Evolutionary conservation across 2,113 vertebrate genomes (phyloP), one percentile per base, ranked within the genome.

Genomic region (Rousettus leschenaultii): DNA sequence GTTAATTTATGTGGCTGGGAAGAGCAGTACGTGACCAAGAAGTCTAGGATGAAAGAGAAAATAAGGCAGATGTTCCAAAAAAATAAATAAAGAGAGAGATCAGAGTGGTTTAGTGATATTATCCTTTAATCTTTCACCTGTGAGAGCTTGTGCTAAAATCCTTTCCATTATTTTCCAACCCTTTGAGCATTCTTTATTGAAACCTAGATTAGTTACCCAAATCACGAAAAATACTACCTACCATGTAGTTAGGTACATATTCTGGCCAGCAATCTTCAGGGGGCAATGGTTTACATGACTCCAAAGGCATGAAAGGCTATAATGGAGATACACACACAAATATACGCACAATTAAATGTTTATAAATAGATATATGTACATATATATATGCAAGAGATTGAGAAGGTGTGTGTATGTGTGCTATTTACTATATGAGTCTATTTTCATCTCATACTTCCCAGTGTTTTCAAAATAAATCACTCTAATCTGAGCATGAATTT

Each of bases 11-110:
- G n/a, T 61, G 30, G 0, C 0, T 91, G 68, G 57, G 45, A 96
- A 96, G 80, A 51, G 30, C 19, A 51, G 61, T 71, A 16, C 6
- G 6, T 70, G 95, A 83, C 65, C 43, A 59, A 91, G n/a, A 15
- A 53, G 51, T 96, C 43, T 65, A 45, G 48, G 87, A 97, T 63
- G 86, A 93, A 65, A 88, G 45, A 66, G 96, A 89, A 97, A 71
- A 91, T 89, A 95, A 70, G 63, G 65, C 38, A 77, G 35, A 94
- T 97, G 63, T 28, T 96, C 97, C 51, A 51, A 51, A 78, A 88
- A 77, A 84, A 92, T 86, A 95, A 77, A 63, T 87, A 93, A 45
- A 74, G 5, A 16, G 4, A 51, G 70, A 63, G 28, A 93, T 91
- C 74, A 70, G 13, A 83, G 6, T 35, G 68, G 6, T 77, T 88